Conservation (phyloP, 2,113 vertebrate genomes). For the Neoarius graeffei region DNA sequence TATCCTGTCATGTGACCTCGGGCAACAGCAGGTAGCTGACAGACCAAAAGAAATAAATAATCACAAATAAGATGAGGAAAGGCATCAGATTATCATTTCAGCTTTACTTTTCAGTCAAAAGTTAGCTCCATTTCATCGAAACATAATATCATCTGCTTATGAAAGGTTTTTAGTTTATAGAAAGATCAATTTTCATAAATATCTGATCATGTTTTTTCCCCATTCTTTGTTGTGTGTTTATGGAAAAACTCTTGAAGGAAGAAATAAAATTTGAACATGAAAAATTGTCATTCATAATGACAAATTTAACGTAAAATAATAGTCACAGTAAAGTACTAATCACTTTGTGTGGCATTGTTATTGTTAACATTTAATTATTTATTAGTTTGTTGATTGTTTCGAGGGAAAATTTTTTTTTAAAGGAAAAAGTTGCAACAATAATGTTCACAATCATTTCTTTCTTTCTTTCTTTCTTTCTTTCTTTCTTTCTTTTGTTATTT, state of each 20-base stretch:
- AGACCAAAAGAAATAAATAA: not conserved
- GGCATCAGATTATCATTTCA: not conserved
- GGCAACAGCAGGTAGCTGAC: slow-evolving; percentile 25
- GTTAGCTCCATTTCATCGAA: not conserved
- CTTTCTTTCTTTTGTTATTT: not conserved
- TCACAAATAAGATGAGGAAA: not conserved
- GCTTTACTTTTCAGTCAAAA: not conserved
- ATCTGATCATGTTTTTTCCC: too few relatives aligned
- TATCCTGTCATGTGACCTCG: not conserved
- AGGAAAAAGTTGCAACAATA: too few relatives aligned
- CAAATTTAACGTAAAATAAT: too few relatives aligned
- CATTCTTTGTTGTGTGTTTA: not conserved
- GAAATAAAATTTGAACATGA: not conserved
- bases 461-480: not conserved
- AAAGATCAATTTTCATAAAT: not conserved
- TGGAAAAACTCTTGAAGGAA: not conserved
- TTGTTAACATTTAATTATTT: too few relatives aligned
- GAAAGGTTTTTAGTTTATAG: not conserved
- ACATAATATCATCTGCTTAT: not conserved
- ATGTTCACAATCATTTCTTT: too few relatives aligned
- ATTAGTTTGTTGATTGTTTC: too few relatives aligned
- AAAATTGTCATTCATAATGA: not conserved
- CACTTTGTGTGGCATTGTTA: too few relatives aligned
- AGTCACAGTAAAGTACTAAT: too few relatives aligned
- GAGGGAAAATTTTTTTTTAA: too few relatives aligned